Evolutionary conservation across 1,140 invertebrate genomes (phyloP).

Genomic region (Drosophila azteca): DNA sequence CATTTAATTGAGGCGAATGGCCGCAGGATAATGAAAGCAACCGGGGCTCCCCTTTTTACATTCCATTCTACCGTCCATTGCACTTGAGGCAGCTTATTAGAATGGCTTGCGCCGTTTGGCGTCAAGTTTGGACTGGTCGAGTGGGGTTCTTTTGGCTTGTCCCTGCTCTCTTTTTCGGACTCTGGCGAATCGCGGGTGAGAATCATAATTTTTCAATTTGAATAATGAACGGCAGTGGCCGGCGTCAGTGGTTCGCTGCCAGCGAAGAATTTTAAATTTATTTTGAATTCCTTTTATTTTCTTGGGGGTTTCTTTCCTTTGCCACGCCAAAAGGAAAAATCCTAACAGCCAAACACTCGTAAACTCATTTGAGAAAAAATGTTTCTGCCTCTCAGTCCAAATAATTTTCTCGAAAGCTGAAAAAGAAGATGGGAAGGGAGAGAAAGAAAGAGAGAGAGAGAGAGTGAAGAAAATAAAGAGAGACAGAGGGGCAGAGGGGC

Average conservation of each 20-base stretch:
- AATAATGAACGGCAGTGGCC: conserved; percentile 71
- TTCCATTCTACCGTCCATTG: conserved; percentile 35
- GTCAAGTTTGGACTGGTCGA: conserved; percentile 18
- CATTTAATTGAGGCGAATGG: conserved; percentile 61
- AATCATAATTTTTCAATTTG: conserved; percentile 83
- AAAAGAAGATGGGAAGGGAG: conserved; percentile 21
- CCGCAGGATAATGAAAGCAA: conserved; percentile 52
- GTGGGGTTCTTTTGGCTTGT: neutral
- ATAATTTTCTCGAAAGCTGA: conserved; percentile 74
- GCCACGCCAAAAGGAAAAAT: conserved; percentile 34
- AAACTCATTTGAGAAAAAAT: conserved; percentile 76
- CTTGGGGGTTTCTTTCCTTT: conserved; percentile 35
- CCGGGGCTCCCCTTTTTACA: conserved; percentile 4
- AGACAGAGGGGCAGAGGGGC: neutral
- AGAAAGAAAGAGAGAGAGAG: neutral
- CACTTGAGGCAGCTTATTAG: conserved; percentile 79
- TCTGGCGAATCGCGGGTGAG: conserved; percentile 52
- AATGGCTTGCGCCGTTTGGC: conserved; percentile 56
- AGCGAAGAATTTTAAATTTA: conserved; percentile 77
- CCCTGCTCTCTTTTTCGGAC: conserved; percentile 25
- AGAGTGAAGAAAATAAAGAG: neutral
- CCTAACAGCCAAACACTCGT: conserved; percentile 75
- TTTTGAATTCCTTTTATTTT: conserved; percentile 63
- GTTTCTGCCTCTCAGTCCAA: conserved; percentile 55
- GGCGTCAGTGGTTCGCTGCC: conserved; percentile 38